Percentiles rank a stretch among this genome's conserved stretches.
Evolutionary conservation across 2,888 invertebrate species (phyloP).

Genomic region (Antheraea yamamai): DNA sequence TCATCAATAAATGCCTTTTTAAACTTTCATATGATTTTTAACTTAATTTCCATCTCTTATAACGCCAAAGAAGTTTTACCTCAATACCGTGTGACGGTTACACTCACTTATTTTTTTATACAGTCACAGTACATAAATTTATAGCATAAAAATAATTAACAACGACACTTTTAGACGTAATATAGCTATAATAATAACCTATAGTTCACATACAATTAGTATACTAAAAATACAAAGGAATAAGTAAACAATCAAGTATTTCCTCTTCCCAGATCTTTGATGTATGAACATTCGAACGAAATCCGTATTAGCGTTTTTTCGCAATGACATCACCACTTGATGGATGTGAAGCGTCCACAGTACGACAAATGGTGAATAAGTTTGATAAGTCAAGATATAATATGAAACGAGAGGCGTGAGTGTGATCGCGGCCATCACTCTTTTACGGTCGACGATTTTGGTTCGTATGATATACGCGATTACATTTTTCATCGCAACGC

Average conservation of each 20-base stretch:
- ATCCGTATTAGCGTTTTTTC: constrained; percentile 9
- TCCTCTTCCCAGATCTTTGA: constrained; percentile 9
- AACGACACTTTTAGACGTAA: not conserved
- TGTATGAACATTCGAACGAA: constrained; percentile 10
- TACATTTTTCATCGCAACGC: constrained; percentile 62
- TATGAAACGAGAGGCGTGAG: constrained; percentile 46
- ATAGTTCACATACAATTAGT: not conserved
- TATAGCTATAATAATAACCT: not conserved
- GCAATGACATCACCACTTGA: constrained; percentile 34
- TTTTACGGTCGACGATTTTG: constrained; percentile 42
- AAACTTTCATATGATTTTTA: no score
- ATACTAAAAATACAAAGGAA: not conserved
- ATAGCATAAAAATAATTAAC: no score
- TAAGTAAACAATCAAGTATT: constrained; percentile 2
- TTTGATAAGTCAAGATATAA: constrained; percentile 44
- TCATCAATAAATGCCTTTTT: no score
- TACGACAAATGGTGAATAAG: constrained; percentile 42
- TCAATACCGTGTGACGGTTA: no score
- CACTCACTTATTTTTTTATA: no score
- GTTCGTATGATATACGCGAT: constrained; percentile 54
- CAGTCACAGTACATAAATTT: no score
- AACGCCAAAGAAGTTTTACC: no score
- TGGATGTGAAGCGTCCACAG: constrained; percentile 33
- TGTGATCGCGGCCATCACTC: constrained; percentile 42
- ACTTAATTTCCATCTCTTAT: no score